These are phyloP conservation scores for Phylloscopus trochiloides DNA, from an alignment of 2,113 vertebrate species.

Conservation along the genomic window DNA sequence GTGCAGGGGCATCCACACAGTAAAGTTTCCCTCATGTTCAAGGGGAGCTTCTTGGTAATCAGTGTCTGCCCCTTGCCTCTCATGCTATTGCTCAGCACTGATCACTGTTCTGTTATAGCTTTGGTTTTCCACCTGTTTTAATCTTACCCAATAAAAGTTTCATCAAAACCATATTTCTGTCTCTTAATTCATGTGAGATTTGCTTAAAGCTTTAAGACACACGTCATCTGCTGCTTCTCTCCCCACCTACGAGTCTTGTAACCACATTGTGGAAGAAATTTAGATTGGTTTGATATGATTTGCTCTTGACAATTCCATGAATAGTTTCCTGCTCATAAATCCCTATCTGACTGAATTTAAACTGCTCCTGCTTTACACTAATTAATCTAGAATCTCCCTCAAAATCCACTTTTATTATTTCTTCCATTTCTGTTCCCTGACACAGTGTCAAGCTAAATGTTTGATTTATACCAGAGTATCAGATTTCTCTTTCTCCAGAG, in stretches of 20 bases:
- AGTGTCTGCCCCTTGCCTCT: background rate
- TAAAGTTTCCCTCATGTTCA: background rate
- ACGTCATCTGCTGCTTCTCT: background rate
- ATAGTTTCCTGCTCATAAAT: background rate
- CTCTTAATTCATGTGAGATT: accelerated
- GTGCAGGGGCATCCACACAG: background rate
- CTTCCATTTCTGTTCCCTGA: background rate
- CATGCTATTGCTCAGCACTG: background rate
- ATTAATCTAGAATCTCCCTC: background rate
- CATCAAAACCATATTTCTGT: background rate
- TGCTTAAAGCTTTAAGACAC: background rate
- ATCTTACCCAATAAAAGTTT: background rate
- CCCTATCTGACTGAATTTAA: background rate
- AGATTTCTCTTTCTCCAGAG: background rate
- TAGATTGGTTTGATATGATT: background rate
- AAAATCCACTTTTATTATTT: background rate
- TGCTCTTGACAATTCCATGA: background rate
- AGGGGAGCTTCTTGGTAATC: background rate
- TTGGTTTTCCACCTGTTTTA: background rate
- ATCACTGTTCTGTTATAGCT: background rate
- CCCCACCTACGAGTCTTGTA: background rate
- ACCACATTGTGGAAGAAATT: background rate
- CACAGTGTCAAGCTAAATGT: background rate
- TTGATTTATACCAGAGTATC: background rate
- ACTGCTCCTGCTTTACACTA: background rate